Evolutionary conservation across 2,888 invertebrate genomes (phyloP).

Genomic region (Octonoba sinensis): DNA sequence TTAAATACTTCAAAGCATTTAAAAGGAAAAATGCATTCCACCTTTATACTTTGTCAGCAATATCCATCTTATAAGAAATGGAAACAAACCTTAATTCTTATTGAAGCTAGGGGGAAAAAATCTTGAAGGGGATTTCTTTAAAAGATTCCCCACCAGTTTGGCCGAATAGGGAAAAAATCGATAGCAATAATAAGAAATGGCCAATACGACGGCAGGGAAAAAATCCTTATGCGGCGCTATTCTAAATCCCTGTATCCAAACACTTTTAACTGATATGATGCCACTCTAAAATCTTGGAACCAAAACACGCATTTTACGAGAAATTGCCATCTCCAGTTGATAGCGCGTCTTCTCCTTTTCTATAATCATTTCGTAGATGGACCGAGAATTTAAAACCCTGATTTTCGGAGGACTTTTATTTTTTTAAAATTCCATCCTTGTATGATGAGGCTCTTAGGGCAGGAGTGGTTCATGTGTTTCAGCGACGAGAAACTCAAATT

Average conservation of each 20-base stretch:
- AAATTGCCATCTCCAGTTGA: conserved; percentile 51
- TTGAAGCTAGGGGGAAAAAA: conserved; percentile 12
- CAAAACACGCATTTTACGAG: conserved; percentile 62
- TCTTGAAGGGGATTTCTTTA: conserved; percentile 19
- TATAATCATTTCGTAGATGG: conserved; percentile 61
- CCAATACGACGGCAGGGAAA: conserved; percentile 47
- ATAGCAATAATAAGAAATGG: conserved; percentile 60
- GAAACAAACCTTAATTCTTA: conserved; percentile 56
- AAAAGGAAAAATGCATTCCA: no score
- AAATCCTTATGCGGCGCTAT: conserved; percentile 42
- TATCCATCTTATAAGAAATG: conserved; percentile 1
- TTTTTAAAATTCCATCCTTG: conserved; percentile 32
- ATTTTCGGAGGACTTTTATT: conserved; percentile 28
- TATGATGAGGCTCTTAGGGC: conserved; percentile 37
- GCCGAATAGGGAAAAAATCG: conserved; percentile 35
- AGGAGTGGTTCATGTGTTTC: conserved; percentile 49
- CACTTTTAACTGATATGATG: conserved; percentile 61
- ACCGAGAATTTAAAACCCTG: conserved; percentile 60
- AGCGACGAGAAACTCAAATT: neutral
- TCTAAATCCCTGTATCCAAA: conserved; percentile 62
- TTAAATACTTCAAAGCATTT: no score
- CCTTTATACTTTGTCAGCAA: no score
- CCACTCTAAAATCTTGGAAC: conserved; percentile 46
- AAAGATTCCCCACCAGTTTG: conserved; percentile 17
- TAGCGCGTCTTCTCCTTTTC: conserved; percentile 29